Base-by-base conservation (phyloP, 2,888 invertebrate genomes). In the Philhelius pedissequus region DNA sequence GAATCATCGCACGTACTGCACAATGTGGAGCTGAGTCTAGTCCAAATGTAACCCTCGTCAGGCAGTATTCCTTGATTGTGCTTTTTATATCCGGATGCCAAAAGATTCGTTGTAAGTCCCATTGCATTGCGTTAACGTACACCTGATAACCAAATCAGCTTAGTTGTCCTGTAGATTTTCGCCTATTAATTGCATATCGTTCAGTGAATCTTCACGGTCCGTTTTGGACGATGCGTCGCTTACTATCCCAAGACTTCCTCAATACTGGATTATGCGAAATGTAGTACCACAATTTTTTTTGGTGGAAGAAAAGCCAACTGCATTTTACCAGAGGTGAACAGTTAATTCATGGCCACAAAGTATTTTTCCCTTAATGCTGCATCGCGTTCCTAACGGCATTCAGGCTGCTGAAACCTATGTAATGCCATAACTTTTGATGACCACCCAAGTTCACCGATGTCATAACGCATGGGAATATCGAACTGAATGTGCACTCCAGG, bases 21-120 rank as follows among this genome's bases (percentile, higher is more conserved):
- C 70, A 60, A 18, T 70, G 62, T 35, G 77, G 69, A n/a, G 70
- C 62, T 18, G 79, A 79, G 4, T 73, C 52, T 40, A 79, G 15
- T n/a, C 73, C 73, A 35, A 52, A 64, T 0, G 70, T 77, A 3
- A 68, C 66, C 3, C 27, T 45, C 1, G 75, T 75, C 32, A 75
- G 48, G 64, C 74, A 74, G 13, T 74, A 64, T 62, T 62, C 62
- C 9, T 45, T 62, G 0, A 62, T 27, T 2, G 22, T 7, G 11
- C 18, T 27, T 1, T 43, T n/a, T 2, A 2, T n/a, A n/a, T 8
- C 15, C 11, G 54, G 58, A 15, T 69, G 32, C 76, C 70, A 77
- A 11, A 77, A 58, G 18, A 77, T 77, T 13, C 62, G 62, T 35
- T 69, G 69, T 11, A 76, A 18, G 22, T 71, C 62, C 64, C 62